phyloP scores from a whole-genome alignment of 2,888 invertebrate genomes.

The Exocentrus adspersus region DNA sequence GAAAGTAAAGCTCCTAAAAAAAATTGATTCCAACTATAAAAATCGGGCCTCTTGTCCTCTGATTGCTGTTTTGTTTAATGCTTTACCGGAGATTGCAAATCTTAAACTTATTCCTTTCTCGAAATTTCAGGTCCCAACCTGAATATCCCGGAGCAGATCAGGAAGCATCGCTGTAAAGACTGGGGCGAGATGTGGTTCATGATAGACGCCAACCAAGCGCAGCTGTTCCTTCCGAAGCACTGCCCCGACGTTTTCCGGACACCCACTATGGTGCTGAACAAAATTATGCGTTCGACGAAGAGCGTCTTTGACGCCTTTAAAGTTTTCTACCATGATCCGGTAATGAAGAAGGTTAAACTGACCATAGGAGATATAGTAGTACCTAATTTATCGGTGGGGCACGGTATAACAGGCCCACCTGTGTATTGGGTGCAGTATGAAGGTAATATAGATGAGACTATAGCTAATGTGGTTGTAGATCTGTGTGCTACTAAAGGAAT shows the following conservation, averaged over 20 bases:
- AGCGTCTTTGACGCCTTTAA: slow-evolving; percentile 57
- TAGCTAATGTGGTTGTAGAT: slow-evolving; percentile 56
- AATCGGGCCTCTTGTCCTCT: no score
- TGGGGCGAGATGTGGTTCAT: slow-evolving; percentile 61
- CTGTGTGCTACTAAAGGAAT: slow-evolving; percentile 59
- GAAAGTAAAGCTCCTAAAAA: no score
- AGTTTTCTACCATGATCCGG: slow-evolving; percentile 53
- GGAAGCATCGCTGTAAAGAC: slow-evolving; percentile 36
- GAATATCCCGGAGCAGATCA: slow-evolving; percentile 37
- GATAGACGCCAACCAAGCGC: slow-evolving; percentile 60
- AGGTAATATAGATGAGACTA: slow-evolving; percentile 38
- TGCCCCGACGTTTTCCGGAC: slow-evolving; percentile 55
- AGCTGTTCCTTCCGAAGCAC: slow-evolving; percentile 57
- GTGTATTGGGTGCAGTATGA: slow-evolving; percentile 55
- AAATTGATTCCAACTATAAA: no score
- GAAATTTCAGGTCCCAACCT: slow-evolving; percentile 9
- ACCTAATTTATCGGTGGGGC: slow-evolving; percentile 46
- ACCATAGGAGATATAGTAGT: slow-evolving; percentile 36
- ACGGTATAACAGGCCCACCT: slow-evolving; percentile 56
- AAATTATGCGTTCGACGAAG: slow-evolving; percentile 58
- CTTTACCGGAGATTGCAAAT: no score
- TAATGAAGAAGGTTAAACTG: slow-evolving; percentile 47
- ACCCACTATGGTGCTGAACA: slow-evolving; percentile 53
- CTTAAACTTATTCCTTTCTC: no score
- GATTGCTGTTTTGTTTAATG: no score